A percentile compares a stretch with the other conserved stretches of the same genome.
Conservation (phyloP, 2,797 vertebrate genomes). For the Echiichthys vipera region DNA sequence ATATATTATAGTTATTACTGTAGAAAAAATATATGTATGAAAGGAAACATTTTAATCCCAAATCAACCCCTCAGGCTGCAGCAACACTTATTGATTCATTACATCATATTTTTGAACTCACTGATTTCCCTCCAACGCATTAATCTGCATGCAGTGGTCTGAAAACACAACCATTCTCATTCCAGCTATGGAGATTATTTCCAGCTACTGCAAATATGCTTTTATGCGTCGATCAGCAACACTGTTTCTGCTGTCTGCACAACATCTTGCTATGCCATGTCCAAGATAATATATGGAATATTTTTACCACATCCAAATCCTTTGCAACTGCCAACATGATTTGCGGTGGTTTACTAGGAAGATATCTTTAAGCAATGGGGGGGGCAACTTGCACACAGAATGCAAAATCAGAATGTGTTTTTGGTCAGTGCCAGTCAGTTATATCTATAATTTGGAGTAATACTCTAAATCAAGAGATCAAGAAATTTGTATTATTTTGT, state of each 20-base stretch:
- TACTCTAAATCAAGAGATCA: neutral
- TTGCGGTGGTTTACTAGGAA: conserved; percentile 28
- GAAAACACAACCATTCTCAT: conserved; percentile 28
- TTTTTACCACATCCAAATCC: conserved; percentile 27
- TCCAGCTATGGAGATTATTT: conserved; percentile 24
- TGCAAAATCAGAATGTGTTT: neutral
- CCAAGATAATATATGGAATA: conserved; percentile 24
- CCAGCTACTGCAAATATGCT: conserved; percentile 25
- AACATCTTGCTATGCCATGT: conserved; percentile 7
- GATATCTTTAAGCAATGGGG: neutral
- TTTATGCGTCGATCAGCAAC: conserved; percentile 45
- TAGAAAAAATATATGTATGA: neutral
- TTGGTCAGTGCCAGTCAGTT: neutral
- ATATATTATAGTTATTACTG: neutral
- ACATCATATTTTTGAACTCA: conserved; percentile 32
- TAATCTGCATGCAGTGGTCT: conserved; percentile 26
- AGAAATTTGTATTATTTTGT: neutral
- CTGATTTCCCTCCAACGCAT: neutral
- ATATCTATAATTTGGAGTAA: neutral
- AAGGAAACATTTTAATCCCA: conserved; percentile 14
- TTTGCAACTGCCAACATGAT: conserved; percentile 30
- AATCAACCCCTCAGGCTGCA: conserved; percentile 21
- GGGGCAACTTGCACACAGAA: neutral
- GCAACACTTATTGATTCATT: conserved; percentile 32
- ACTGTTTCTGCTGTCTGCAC: conserved; percentile 21